Percentiles rank a stretch among this genome's conserved stretches.
These are phyloP conservation scores for Forbesichthys papilliferus DNA, from an alignment of 2,113 vertebrate genomes.

Conservation along the genomic window DNA sequence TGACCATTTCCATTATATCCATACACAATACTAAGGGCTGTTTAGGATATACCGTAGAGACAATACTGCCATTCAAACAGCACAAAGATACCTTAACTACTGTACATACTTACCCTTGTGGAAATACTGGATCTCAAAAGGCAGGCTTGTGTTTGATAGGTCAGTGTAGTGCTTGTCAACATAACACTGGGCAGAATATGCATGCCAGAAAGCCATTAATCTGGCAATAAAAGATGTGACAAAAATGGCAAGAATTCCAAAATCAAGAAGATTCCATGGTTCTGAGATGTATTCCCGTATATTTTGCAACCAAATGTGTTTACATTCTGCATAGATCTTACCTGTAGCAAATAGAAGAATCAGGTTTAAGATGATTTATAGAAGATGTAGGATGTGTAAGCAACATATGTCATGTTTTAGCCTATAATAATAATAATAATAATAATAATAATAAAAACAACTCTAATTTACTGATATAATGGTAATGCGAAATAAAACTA, in stretches of 20 bases:
- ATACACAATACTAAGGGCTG: no score
- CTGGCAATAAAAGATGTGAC: slow-evolving; percentile 92
- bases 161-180: slow-evolving; percentile 83
- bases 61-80: not conserved
- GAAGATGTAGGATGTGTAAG: not conserved
- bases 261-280: slow-evolving; percentile 96
- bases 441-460: not conserved
- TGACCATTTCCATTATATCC: no score
- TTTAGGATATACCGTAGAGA: not conserved
- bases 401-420: not conserved
- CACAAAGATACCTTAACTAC: not conserved
- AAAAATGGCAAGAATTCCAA: slow-evolving; percentile 94
- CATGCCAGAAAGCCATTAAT: slow-evolving; percentile 96
- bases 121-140: slow-evolving; percentile 89
- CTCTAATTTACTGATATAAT: not conserved
- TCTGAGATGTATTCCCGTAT: slow-evolving; percentile 94
- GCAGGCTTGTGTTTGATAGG: slow-evolving; percentile 81
- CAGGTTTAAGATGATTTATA: no score
- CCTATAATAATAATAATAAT: no score
- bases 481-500: not conserved
- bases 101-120: slow-evolving; percentile 81
- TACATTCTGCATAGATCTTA: slow-evolving; percentile 96
- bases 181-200: slow-evolving; percentile 87
- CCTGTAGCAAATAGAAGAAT: slow-evolving; percentile 69
- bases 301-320: slow-evolving; percentile 93